phyloP scores from a whole-genome alignment of 2,888 invertebrate species.

The Lasioglossum oenotherae region DNA sequence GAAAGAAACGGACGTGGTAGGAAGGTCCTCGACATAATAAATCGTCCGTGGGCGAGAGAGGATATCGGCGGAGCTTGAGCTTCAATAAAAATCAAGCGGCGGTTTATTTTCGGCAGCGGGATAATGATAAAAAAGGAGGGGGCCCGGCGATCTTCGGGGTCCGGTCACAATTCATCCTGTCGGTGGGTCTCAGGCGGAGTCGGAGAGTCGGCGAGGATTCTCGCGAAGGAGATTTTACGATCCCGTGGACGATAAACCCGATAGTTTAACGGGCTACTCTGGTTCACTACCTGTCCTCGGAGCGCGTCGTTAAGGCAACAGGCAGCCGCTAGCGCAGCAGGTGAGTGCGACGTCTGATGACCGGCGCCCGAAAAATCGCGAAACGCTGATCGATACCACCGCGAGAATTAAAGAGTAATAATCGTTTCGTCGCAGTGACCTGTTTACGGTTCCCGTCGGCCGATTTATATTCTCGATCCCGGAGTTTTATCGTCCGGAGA shows the following conservation, averaged over 20 bases:
- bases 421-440: background rate
- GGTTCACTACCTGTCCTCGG: slow-evolving; percentile 69
- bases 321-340: slow-evolving; percentile 59
- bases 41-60: slow-evolving; percentile 1
- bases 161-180: slow-evolving; percentile 57
- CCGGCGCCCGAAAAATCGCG: slow-evolving; percentile 27
- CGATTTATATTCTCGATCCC: background rate
- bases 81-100: slow-evolving; percentile 27
- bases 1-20: background rate
- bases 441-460: background rate
- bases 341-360: slow-evolving; percentile 33
- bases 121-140: slow-evolving; percentile 22
- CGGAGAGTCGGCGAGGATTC: slow-evolving; percentile 53
- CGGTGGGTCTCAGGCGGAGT: slow-evolving; percentile 42
- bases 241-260: slow-evolving; percentile 77
- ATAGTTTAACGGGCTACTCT: slow-evolving; percentile 75
- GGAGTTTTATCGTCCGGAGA: background rate
- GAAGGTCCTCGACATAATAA: slow-evolving; percentile 18
- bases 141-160: slow-evolving; percentile 49
- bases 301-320: slow-evolving; percentile 69
- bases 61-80: slow-evolving; percentile 19
- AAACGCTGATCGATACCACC: slow-evolving; percentile 42
- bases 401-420: slow-evolving; percentile 14
- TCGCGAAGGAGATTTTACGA: slow-evolving; percentile 73
- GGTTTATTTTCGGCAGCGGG: slow-evolving; percentile 30